These are phyloP conservation scores for Corythaixoides concolor DNA, from an alignment of 2,113 vertebrate species.

Conservation along the genomic window DNA sequence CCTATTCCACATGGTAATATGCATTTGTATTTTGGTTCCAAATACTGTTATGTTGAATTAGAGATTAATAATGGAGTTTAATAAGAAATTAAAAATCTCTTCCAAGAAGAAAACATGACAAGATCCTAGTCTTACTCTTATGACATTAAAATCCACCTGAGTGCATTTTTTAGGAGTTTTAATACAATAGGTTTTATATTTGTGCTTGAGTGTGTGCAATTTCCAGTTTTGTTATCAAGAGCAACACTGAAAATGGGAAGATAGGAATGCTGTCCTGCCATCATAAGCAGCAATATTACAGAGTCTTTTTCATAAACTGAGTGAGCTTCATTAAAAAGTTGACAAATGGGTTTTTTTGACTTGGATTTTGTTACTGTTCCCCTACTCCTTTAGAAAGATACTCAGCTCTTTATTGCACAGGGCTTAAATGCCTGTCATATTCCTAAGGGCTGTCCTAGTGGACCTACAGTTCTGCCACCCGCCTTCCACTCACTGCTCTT, in stretches of 20 bases:
- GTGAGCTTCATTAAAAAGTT: neutral
- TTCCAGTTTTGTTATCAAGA: neutral
- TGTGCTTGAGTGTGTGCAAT: neutral
- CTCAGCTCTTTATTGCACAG: neutral
- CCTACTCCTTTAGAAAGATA: neutral
- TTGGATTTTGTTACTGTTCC: neutral
- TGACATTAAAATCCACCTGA: neutral
- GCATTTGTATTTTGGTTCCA: neutral
- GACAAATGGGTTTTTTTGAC: rapidly evolving
- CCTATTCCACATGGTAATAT: neutral
- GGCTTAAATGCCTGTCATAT: neutral
- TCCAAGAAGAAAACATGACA: neutral
- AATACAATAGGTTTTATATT: neutral
- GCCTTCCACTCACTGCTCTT: rapidly evolving
- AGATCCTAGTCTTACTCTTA: neutral
- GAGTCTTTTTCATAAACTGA: neutral
- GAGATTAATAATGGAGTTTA: neutral
- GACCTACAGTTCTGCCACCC: neutral
- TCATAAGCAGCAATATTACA: neutral
- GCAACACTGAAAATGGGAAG: neutral
- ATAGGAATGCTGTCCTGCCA: neutral
- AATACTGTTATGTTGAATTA: neutral
- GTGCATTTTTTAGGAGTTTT: neutral
- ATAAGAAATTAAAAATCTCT: neutral
- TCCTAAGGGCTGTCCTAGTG: neutral